Conservation (phyloP, 2,797 vertebrate species). For the Phataginus tetradactyla region DNA sequence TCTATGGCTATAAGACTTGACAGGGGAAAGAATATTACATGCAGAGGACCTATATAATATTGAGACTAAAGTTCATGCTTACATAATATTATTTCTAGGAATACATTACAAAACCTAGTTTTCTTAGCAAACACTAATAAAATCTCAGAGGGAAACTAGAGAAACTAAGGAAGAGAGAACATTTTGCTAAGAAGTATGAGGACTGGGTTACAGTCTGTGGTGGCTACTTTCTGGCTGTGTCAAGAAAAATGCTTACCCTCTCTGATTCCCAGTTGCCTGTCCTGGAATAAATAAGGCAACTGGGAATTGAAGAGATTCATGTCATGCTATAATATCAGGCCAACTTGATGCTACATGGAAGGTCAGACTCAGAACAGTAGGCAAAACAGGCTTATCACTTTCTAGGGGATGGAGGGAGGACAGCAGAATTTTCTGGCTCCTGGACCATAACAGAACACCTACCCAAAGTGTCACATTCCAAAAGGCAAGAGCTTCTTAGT, state of each 20-base stretch:
- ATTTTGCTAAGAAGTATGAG: slow-evolving; percentile 38
- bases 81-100: slow-evolving; percentile 29
- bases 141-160: not conserved
- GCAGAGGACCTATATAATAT: not conserved
- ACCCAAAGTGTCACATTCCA: not conserved
- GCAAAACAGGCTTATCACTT: not conserved
- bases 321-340: not conserved
- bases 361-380: not conserved
- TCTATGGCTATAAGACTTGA: not conserved
- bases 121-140: slow-evolving; percentile 13
- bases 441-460: not conserved
- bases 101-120: slow-evolving; percentile 29
- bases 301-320: not conserved
- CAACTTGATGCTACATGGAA: not conserved
- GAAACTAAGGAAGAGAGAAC: not conserved
- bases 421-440: not conserved
- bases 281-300: not conserved
- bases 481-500: not conserved
- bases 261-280: not conserved
- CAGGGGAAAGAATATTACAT: not conserved
- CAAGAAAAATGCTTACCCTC: not conserved
- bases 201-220: not conserved
- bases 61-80: slow-evolving; percentile 54
- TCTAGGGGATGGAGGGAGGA: not conserved
- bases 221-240: not conserved